Base-by-base conservation (phyloP, 2,113 vertebrate species). In the Euleptes europaea region DNA sequence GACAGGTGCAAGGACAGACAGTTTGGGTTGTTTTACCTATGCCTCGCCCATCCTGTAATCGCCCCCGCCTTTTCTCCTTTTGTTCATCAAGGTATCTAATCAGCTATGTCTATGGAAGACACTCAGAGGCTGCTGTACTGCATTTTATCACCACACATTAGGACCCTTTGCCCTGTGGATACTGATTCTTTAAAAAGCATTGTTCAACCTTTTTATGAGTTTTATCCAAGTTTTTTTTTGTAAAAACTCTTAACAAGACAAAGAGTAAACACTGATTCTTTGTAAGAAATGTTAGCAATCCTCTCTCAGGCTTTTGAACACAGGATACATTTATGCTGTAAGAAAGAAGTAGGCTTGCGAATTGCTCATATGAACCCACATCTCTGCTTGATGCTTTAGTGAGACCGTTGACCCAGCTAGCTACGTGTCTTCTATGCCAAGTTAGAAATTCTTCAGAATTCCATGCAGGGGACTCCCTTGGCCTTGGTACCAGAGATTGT, bases 1-100 rank as follows among this genome's bases (percentile, higher is more conserved):
- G 87, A 92, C 92, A 86, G 85, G 86, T 90, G 95, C 88, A 90
- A 93, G 87, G 93, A 93, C 93, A 93, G 94, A 94, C 93, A 35
- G 51, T n/a, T 90, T 77, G 2, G 9, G 42, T 79, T 28, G 47
- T 88, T 1, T 93, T 84, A 92, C 90, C 93, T 94, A 92, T 87
- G 87, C 92, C 80, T 78, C 19, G 11, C 69, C 79, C 89, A 90
- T 8, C 88, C 85, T 40, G 90, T 72, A 79, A 80, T 35, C 80
- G n/a, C 5, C 26, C 82, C 69, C 49, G 35, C 67, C 17, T 17
- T 69, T 47, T 21, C 65, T 57, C 47, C 31, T 44, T 60, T 60
- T 15, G 6, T 60, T 60, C 51, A 35, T 10, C 31, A 44, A 60
- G 26, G 5, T 5, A 4, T 65, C 71, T 85, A 35, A 65, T 15